Conservation (phyloP, 2,113 vertebrate genomes). For the Poeciliopsis turrubarensis region DNA sequence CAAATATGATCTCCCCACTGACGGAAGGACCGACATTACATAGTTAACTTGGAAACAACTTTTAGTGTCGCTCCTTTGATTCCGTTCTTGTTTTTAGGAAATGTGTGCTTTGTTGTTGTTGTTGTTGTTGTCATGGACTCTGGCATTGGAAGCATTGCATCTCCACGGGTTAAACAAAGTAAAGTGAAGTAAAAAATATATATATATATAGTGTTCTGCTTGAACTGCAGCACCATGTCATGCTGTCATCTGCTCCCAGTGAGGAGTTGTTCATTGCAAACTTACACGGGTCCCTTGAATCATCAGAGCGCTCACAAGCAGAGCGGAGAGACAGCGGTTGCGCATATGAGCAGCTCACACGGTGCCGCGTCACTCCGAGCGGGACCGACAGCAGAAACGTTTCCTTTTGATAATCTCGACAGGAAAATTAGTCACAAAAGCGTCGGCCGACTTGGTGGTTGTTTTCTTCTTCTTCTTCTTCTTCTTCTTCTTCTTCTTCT, state of each 20-base stretch:
- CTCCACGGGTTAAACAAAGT: background rate
- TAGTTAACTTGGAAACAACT: too few relatives aligned
- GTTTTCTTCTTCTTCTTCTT: too few relatives aligned
- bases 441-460: constrained; percentile 51
- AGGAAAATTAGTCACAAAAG: constrained; percentile 49
- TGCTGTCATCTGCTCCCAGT: constrained; percentile 51
- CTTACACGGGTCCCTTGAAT: constrained; percentile 3
- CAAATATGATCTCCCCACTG: too few relatives aligned
- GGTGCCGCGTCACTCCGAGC: constrained; percentile 54
- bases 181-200: background rate
- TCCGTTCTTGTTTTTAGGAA: too few relatives aligned
- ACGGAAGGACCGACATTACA: too few relatives aligned
- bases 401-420: constrained; percentile 57
- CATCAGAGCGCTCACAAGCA: constrained; percentile 6
- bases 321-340: background rate
- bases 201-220: too few relatives aligned
- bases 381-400: constrained; percentile 57
- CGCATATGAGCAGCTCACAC: constrained; percentile 42
- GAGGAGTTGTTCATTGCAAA: constrained; percentile 25
- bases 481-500: too few relatives aligned
- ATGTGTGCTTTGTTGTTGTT: too few relatives aligned
- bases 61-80: too few relatives aligned
- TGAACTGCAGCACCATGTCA: constrained; percentile 32
- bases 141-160: background rate
- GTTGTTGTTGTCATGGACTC: background rate